phyloP scores from a whole-genome alignment of 2,888 invertebrate genomes.

The Eulithis prunata region DNA sequence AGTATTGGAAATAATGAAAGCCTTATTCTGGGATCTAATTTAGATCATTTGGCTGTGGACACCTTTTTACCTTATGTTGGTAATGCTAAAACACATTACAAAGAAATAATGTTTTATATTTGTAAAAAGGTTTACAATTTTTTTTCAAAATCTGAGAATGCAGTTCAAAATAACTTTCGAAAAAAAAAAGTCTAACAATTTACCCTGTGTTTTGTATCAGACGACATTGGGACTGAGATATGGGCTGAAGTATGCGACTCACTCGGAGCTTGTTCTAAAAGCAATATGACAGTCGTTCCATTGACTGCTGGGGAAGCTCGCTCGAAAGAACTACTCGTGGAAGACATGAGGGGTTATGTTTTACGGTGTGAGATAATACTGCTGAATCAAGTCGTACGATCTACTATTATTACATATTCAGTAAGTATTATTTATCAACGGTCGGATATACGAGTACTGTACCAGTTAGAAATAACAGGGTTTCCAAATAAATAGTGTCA shows the following conservation, averaged over 20 bases:
- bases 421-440: conserved; percentile 47
- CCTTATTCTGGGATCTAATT: conserved; percentile 53
- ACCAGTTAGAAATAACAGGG: too few relatives aligned
- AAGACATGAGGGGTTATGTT: conserved; percentile 47
- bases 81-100: conserved; percentile 33
- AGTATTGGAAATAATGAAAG: conserved; percentile 47
- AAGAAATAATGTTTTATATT: neutral
- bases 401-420: conserved; percentile 54
- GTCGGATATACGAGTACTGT: too few relatives aligned
- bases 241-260: conserved; percentile 65
- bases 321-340: conserved; percentile 46
- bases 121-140: neutral
- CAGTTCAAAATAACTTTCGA: too few relatives aligned
- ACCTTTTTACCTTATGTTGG: conserved; percentile 61
- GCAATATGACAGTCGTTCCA: conserved; percentile 37
- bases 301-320: conserved; percentile 49
- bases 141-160: too few relatives aligned
- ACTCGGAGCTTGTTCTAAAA: conserved; percentile 55
- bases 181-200: too few relatives aligned
- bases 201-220: conserved; percentile 41
- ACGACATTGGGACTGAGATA: conserved; percentile 47
- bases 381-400: conserved; percentile 45
- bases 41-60: conserved; percentile 58
- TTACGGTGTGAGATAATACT: conserved; percentile 56
- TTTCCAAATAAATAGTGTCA: too few relatives aligned